These are phyloP conservation scores for Acinonyx jubatus DNA, from an alignment of 2,113 vertebrate species.

Conservation along the genomic window DNA sequence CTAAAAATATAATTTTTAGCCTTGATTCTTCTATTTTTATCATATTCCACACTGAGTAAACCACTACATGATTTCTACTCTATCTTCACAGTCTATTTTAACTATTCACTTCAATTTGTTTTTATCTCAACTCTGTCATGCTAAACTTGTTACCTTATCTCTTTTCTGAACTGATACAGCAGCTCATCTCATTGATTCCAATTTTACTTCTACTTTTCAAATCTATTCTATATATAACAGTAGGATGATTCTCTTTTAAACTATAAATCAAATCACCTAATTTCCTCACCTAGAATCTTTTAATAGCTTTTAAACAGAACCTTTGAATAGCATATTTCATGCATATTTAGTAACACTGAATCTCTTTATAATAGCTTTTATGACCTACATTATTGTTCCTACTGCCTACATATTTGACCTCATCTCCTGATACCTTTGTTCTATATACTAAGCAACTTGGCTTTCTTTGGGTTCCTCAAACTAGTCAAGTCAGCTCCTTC, in stretches of 20 bases:
- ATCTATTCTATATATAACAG: background rate
- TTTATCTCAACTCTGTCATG: background rate
- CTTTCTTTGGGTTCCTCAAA: background rate
- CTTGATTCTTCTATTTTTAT: background rate
- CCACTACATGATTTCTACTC: background rate
- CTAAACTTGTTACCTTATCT: background rate
- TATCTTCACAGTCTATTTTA: background rate
- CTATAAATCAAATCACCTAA: background rate
- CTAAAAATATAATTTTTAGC: background rate
- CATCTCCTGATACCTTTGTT: background rate
- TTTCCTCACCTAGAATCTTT: background rate
- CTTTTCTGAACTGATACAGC: background rate
- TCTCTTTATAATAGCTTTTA: background rate
- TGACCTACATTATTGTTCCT: background rate
- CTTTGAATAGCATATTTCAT: background rate
- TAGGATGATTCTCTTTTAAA: background rate
- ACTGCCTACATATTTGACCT: background rate
- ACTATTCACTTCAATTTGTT: background rate
- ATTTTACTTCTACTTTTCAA: background rate
- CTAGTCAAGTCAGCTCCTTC: background rate
- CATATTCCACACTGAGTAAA: background rate
- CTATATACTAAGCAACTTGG: background rate
- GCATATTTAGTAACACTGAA: background rate
- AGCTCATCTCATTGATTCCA: background rate
- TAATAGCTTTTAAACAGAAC: background rate